Base-by-base conservation (phyloP, 1,140 invertebrate species). In the Cheumatopsyche charites region DNA sequence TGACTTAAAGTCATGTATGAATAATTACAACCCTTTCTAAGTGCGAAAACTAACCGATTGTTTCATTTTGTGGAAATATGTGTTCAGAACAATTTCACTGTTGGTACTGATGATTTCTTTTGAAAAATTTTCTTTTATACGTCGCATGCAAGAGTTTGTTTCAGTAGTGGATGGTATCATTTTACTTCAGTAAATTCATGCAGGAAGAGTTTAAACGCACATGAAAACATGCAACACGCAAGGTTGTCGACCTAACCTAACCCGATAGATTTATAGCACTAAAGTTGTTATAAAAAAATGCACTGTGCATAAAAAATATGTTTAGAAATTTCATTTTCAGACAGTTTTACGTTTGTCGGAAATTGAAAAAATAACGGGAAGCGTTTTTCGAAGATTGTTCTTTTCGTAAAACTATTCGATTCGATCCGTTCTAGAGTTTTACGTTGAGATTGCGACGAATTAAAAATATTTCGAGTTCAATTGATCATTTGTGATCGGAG, bases 1-100 rank as follows among this genome's bases (percentile, higher is more conserved):
- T n/a, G n/a, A n/a, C n/a, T n/a, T n/a, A n/a, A n/a, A n/a, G n/a
- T n/a, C n/a, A n/a, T n/a, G n/a, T n/a, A n/a, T n/a, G n/a, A n/a
- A n/a, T n/a, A n/a, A n/a, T n/a, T n/a, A n/a, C n/a, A n/a, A n/a
- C n/a, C n/a, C n/a, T n/a, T n/a, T n/a, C n/a, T n/a, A n/a, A n/a
- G n/a, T n/a, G n/a, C n/a, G 6, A 12, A n/a, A 49, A 67, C 65
- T 67, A 52, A 67, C 65, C 65, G 23, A 67, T 15, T 17, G 0
- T 21, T 49, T 67, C 65, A 67, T 67, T 23, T 9, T 67, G 23
- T 15, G 4, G 43, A 47, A n/a, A 6, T 2, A 12, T 63, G 62
- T 41, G 12, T 36, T 2, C 23, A 25, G 36, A 41, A 2, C 5
- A 41, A 63, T 21, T 19, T 17, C 13, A 47, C n/a, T 6, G 9